These are phyloP conservation scores for Drosophila carrolli DNA, from an alignment of 1,140 invertebrate genomes.

Conservation along the genomic window DNA sequence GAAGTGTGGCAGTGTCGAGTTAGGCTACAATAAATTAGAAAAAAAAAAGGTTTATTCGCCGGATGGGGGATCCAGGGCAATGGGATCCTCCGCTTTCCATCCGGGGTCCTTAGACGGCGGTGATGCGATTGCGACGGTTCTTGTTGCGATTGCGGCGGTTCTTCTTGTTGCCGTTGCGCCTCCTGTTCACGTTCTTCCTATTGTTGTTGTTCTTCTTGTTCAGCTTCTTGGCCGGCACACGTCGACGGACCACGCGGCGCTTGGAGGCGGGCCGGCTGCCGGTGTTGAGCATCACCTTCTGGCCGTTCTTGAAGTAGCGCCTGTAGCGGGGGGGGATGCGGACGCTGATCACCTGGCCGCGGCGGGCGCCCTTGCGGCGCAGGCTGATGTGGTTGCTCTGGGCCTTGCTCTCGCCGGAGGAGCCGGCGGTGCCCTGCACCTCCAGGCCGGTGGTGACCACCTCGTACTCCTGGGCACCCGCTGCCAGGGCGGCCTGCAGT, in stretches of 20 bases:
- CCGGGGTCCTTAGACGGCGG: constrained; percentile 24
- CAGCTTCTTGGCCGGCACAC: constrained; percentile 43
- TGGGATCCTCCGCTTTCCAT: background rate
- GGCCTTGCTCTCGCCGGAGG: constrained; percentile 61
- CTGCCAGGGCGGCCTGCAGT: constrained; percentile 70
- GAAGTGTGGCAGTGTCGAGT: constrained; percentile 38
- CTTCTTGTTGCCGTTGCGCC: constrained; percentile 53
- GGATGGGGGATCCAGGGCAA: background rate
- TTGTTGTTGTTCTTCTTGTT: constrained; percentile 46
- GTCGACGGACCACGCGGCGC: constrained; percentile 67
- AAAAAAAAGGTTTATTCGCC: constrained; percentile 49
- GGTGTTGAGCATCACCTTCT: constrained; percentile 78
- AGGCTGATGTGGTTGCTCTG: constrained; percentile 66
- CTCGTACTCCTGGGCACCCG: constrained; percentile 77
- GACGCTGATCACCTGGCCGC: constrained; percentile 72
- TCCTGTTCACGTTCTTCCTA: constrained; percentile 37
- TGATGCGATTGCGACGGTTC: constrained; percentile 55
- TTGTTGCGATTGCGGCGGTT: constrained; percentile 58
- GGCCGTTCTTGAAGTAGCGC: constrained; percentile 81
- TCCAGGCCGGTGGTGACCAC: constrained; percentile 63
- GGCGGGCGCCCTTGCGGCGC: constrained; percentile 67
- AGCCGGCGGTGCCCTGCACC: constrained; percentile 46
- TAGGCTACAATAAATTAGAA: constrained; percentile 76
- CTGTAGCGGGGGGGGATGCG: constrained; percentile 73
- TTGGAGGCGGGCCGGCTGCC: constrained; percentile 50